Evolutionary conservation across 2,113 vertebrate species (phyloP), one percentile per base, ranked within the genome.

Genomic region (Aegotheles bennettii): DNA sequence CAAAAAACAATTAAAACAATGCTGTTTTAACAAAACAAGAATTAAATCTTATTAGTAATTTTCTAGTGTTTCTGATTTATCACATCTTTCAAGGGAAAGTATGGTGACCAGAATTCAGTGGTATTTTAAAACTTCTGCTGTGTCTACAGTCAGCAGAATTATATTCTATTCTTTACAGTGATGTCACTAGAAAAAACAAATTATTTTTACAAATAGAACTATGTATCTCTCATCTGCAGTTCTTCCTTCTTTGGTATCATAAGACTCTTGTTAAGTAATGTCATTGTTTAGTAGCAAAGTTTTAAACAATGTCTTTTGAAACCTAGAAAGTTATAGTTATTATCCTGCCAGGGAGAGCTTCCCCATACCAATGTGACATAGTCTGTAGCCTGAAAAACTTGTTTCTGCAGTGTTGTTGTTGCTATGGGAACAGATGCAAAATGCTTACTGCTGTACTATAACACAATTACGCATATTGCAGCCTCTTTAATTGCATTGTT

Each of bases 331-430:
- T 95, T 94, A 77, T 36, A 68, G 76, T 42, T 93, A 91, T 53
- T 89, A 95, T n/a, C 35, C 78, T 89, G 60, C 42, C 77, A 51
- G 35, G 42, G 71, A 95, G 48, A 92, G 71, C 83, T 92, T 97
- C 68, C 48, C 50, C 86, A 91, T 92, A 77, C 70, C 74, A 57
- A 65, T 60, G 50, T 95, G 95, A 76, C 84, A 90, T 33, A 79
- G 75, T 45, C 31, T 70, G 83, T 81, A 91, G 68, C 82, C 84
- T 48, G 75, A 95, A 89, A 70, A 88, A 89, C 90, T 95, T 95
- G 86, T 97, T 97, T 96, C 84, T 95, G 75, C 71, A 78, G 83
- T 76, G 80, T 78, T 95, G 67, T 68, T 74, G 95, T 96, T 97
- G 86, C 94, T 94, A 97, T 95, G 84, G 86, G 78, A 97, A 97